These are phyloP conservation scores for Hiodon tergisus DNA, from an alignment of 2,113 vertebrate genomes.

Conservation along the genomic window DNA sequence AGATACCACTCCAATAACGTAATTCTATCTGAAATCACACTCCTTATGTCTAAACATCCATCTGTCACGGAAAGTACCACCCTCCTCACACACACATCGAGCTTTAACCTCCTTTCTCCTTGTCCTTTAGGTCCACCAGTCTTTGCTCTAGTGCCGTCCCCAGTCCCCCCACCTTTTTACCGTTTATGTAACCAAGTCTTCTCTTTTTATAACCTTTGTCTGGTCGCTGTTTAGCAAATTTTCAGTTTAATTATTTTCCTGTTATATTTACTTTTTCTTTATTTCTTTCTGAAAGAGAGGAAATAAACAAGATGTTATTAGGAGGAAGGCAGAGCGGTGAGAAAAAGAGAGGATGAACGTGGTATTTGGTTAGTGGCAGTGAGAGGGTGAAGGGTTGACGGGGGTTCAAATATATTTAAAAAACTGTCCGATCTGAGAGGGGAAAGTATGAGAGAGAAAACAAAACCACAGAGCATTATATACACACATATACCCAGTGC, in stretches of 20 bases:
- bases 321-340: conserved; percentile 13
- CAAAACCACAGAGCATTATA: conserved; percentile 45
- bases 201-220: conserved; percentile 37
- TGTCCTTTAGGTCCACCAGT: no score
- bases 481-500: conserved; percentile 9
- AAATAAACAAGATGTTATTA: conserved; percentile 43
- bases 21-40: no score
- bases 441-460: conserved; percentile 57
- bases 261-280: conserved; percentile 34
- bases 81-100: no score
- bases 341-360: conserved; percentile 16
- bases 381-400: conserved; percentile 45
- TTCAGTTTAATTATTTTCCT: conserved; percentile 34
- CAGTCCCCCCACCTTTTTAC: not conserved
- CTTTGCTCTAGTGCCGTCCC: not conserved
- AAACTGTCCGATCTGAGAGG: conserved; percentile 47
- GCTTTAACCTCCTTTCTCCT: no score
- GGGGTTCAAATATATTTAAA: conserved; percentile 28
- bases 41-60: no score
- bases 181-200: conserved; percentile 42
- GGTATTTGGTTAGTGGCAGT: conserved; percentile 19
- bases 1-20: no score
- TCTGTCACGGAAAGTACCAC: no score
- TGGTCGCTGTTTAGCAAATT: conserved; percentile 28
- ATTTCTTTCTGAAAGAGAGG: conserved; percentile 53